Conservation (phyloP, 1,140 invertebrate genomes). For the Heliconius eleuchia region DNA sequence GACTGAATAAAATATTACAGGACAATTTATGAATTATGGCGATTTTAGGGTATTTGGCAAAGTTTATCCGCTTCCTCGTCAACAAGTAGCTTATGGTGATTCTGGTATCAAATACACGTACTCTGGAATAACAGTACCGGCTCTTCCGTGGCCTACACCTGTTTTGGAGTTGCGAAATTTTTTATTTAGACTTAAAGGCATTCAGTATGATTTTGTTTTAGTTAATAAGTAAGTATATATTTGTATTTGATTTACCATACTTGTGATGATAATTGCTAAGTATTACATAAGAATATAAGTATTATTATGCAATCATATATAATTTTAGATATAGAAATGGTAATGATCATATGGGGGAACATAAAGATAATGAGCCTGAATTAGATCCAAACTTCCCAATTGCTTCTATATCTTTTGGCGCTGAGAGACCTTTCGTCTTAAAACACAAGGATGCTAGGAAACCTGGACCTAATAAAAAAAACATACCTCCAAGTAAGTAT, state of each 20-base stretch:
- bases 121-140: slow-evolving; percentile 84
- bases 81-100: slow-evolving; percentile 87
- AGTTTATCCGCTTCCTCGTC: slow-evolving; percentile 85
- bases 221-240: slow-evolving; percentile 84
- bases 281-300: not conserved
- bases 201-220: slow-evolving; percentile 87
- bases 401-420: slow-evolving; percentile 86
- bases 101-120: slow-evolving; percentile 84
- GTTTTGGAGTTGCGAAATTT: slow-evolving; percentile 81
- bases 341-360: slow-evolving; percentile 87
- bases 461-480: slow-evolving; percentile 66
- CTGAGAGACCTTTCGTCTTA: slow-evolving; percentile 85
- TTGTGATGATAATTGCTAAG: not conserved
- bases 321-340: slow-evolving; percentile 85
- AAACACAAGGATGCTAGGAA: slow-evolving; percentile 83
- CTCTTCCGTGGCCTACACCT: slow-evolving; percentile 83
- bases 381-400: slow-evolving; percentile 84
- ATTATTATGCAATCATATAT: not conserved
- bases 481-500: slow-evolving; percentile 65
- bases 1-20: not conserved
- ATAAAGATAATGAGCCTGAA: slow-evolving; percentile 87
- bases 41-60: slow-evolving; percentile 85
- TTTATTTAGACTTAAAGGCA: slow-evolving; percentile 79
- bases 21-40: not conserved
- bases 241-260: not conserved